Evolutionary conservation across 2,113 vertebrate species (phyloP).

Genomic region (Thermophis baileyi): DNA sequence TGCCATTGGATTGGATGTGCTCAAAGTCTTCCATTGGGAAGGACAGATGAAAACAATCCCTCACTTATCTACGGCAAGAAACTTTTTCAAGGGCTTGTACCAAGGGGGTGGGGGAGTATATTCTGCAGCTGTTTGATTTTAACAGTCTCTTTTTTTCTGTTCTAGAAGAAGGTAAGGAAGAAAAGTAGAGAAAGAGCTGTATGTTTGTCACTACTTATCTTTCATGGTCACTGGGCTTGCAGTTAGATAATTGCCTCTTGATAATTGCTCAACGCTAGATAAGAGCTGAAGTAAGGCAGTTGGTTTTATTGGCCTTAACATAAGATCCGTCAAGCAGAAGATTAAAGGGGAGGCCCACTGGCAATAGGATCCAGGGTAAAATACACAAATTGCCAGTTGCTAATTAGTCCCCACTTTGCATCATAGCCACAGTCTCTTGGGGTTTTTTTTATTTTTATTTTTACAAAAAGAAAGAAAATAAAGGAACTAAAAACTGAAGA

Average conservation of each 20-base stretch:
- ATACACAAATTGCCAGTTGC: neutral
- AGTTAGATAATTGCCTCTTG: neutral
- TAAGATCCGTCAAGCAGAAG: neutral
- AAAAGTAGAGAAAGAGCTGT: rapidly evolving
- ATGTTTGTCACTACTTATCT: neutral
- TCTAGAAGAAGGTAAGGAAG: neutral
- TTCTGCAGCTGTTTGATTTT: neutral
- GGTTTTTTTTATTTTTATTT: neutral
- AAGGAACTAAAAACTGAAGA: neutral
- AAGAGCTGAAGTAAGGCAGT: neutral
- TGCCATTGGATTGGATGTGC: neutral
- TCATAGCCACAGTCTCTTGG: neutral
- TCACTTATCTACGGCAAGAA: neutral
- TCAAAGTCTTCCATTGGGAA: neutral
- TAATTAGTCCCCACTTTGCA: neutral
- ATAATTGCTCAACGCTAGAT: neutral
- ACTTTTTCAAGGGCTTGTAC: neutral
- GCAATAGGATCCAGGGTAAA: neutral
- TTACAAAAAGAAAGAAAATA: neutral
- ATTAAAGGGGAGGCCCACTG: constrained; percentile 6
- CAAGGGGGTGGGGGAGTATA: neutral
- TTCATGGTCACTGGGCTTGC: neutral
- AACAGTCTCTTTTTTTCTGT: neutral
- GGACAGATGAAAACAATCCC: neutral
- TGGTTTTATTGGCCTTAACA: constrained; percentile 4